phyloP scores from a whole-genome alignment of 2,888 invertebrate genomes.

The Protophormia terraenovae region DNA sequence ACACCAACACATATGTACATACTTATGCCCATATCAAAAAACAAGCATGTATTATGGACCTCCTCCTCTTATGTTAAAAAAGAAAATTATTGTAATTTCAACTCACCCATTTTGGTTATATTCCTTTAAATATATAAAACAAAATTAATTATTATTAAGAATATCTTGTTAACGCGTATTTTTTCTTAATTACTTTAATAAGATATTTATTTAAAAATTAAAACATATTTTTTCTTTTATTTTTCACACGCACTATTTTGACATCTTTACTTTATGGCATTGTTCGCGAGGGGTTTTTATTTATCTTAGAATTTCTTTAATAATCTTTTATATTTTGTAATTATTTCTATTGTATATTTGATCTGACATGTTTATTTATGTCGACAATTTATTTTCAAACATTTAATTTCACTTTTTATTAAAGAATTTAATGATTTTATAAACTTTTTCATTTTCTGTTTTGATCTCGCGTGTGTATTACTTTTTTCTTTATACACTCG shows the following conservation, averaged over 20 bases:
- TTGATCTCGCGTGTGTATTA: conserved; percentile 61
- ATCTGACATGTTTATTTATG: neutral
- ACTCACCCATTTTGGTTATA: conserved; percentile 38
- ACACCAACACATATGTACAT: neutral
- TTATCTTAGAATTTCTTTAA: neutral
- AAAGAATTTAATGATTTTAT: conserved; percentile 30
- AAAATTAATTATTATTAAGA: neutral
- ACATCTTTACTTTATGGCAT: conserved; percentile 25
- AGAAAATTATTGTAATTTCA: neutral
- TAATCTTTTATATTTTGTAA: neutral
- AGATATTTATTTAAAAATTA: neutral
- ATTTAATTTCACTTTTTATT: conserved; percentile 44
- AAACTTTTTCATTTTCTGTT: conserved; percentile 59
- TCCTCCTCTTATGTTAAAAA: neutral
- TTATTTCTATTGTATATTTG: neutral
- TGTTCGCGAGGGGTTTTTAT: conserved; percentile 48
- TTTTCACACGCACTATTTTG: conserved; percentile 19
- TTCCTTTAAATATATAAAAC: neutral
- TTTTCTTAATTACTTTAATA: neutral
- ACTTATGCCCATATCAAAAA: neutral
- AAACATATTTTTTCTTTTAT: too few relatives aligned
- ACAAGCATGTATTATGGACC: neutral
- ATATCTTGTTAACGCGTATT: neutral
- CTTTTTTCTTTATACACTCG: conserved; percentile 47
- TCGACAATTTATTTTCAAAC: neutral